Evolutionary conservation across 2,888 invertebrate genomes (phyloP).

Genomic region (Coremacera marginata): DNA sequence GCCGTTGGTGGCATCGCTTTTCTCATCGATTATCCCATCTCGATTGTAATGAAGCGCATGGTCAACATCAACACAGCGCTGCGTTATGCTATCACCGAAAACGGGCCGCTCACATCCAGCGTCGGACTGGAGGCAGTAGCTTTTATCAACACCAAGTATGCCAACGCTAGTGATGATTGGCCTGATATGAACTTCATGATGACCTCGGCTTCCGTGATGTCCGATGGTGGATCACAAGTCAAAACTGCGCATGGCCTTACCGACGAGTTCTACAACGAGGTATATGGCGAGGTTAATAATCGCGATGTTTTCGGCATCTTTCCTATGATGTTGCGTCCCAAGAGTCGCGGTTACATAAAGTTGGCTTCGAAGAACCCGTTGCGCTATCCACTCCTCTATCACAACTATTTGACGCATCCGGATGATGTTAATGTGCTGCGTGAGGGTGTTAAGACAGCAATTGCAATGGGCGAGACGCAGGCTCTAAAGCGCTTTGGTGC

Average conservation of each 20-base stretch:
- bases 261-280: constrained; percentile 84
- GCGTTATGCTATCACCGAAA: constrained; percentile 86
- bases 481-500: constrained; percentile 85
- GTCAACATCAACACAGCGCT: constrained; percentile 87
- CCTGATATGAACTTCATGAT: constrained; percentile 94
- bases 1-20: constrained; percentile 88
- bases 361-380: constrained; percentile 78
- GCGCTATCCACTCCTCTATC: constrained; percentile 88
- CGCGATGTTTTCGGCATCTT: constrained; percentile 85
- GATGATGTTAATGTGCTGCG: constrained; percentile 86
- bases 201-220: constrained; percentile 83
- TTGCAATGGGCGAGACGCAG: constrained; percentile 84
- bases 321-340: constrained; percentile 91
- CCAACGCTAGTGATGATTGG: constrained; percentile 88
- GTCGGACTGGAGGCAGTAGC: constrained; percentile 89
- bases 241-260: constrained; percentile 85
- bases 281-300: constrained; percentile 79
- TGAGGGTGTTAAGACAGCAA: constrained; percentile 87
- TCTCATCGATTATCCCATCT: constrained; percentile 83
- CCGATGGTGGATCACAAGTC: constrained; percentile 86
- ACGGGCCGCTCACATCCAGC: constrained; percentile 88
- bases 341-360: constrained; percentile 85
- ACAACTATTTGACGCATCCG: constrained; percentile 91
- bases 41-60: constrained; percentile 83
- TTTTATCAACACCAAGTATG: constrained; percentile 90